Evolutionary conservation across 1,140 invertebrate genomes (phyloP).

Genomic region (Ooceraea biroi): DNA sequence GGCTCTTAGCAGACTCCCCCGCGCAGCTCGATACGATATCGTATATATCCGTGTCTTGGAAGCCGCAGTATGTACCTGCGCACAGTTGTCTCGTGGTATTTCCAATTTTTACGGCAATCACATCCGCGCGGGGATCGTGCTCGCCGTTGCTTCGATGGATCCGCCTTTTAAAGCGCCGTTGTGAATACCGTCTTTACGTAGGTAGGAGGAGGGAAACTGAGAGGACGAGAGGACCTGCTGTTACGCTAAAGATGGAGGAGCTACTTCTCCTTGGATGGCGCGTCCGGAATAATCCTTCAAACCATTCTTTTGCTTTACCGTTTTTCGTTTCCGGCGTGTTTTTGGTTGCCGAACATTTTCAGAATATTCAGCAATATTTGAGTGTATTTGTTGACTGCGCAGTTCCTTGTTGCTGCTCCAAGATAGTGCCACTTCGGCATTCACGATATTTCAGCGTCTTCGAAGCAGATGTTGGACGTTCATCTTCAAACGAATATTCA

Average conservation of each 20-base stretch:
- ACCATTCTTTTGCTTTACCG: not conserved
- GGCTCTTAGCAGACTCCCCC: conserved; percentile 37
- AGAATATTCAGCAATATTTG: conserved; percentile 4
- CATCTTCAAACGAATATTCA: conserved; percentile 59
- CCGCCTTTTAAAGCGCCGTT: not conserved
- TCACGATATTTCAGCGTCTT: conserved; percentile 42
- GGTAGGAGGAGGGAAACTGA: not conserved
- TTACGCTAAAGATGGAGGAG: not conserved
- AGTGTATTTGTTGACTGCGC: conserved; percentile 17
- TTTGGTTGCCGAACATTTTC: not conserved
- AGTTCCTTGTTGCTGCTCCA: conserved; percentile 29
- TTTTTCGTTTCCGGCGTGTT: conserved; percentile 5
- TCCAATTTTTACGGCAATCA: conserved; percentile 67
- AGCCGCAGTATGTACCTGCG: conserved; percentile 23
- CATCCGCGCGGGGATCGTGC: conserved; percentile 23
- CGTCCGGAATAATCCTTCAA: conserved; percentile 21
- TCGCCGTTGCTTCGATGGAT: not conserved
- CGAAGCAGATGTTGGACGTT: conserved; percentile 49
- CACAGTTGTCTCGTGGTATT: conserved; percentile 62
- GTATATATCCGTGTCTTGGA: conserved; percentile 60
- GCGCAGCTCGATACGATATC: conserved; percentile 70
- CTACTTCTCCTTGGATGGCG: not conserved
- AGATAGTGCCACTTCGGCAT: conserved; percentile 24
- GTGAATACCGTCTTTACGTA: not conserved
- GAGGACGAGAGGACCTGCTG: not conserved